Evolutionary conservation across 2,888 invertebrate genomes (phyloP).

Genomic region (Hypomecis punctinalis): DNA sequence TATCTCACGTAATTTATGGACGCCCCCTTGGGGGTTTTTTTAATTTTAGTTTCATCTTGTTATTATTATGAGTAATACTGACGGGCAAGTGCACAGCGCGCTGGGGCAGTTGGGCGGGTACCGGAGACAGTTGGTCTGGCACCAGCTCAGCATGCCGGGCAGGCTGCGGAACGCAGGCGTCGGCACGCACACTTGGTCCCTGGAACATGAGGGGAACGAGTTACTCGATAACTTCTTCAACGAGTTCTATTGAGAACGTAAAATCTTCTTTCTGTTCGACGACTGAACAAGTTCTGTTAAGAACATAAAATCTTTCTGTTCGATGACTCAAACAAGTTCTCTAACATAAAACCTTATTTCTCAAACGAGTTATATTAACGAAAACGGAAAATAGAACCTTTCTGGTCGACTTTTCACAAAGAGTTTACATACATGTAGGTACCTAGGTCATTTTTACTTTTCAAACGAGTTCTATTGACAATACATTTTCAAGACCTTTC

Average conservation of each 20-base stretch:
- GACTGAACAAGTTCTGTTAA: no score
- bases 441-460: neutral
- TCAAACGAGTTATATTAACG: no score
- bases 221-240: neutral
- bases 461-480: no score
- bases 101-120: conserved; percentile 95
- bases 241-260: neutral
- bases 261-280: no score
- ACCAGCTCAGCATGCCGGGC: conserved; percentile 93
- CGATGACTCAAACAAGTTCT: no score
- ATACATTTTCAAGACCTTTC: no score
- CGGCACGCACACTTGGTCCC: conserved; percentile 92
- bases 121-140: conserved; percentile 93
- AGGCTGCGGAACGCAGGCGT: conserved; percentile 86
- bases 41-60: no score
- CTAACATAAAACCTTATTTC: no score
- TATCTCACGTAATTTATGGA: no score
- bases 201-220: conserved; percentile 57
- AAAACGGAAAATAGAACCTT: no score
- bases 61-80: conserved; percentile 71
- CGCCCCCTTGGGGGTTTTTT: no score
- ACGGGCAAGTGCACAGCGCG: conserved; percentile 92
- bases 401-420: neutral
- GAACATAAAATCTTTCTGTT: no score
- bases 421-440: neutral